phyloP scores from a whole-genome alignment of 23 tunicate species.

The Ciona savignyi region DNA sequence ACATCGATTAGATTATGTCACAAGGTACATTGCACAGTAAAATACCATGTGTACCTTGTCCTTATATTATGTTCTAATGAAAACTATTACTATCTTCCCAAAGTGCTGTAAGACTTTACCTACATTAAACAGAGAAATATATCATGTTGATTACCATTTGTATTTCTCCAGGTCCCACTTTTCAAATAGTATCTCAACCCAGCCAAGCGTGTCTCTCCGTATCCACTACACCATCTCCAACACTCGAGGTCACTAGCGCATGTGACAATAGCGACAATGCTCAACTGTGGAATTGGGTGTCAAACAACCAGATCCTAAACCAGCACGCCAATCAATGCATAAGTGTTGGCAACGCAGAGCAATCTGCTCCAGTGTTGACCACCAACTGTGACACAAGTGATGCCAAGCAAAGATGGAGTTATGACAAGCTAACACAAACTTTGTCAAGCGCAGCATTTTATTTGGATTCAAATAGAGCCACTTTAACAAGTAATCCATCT shows the following conservation, averaged over 20 bases:
- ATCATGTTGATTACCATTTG: too few relatives aligned
- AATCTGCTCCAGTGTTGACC: constrained; percentile 20
- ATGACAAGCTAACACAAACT: constrained; percentile 12
- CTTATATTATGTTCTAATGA: too few relatives aligned
- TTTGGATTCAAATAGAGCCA: constrained; percentile 20
- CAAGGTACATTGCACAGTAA: too few relatives aligned
- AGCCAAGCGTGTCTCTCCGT: constrained; percentile 38
- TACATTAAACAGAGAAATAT: too few relatives aligned
- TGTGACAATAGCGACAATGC: constrained; percentile 19
- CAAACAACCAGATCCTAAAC: constrained; percentile 40
- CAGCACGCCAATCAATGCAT: constrained; percentile 45
- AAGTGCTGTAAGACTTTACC: too few relatives aligned
- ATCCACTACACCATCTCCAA: constrained; percentile 5
- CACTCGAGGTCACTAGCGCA: neutral
- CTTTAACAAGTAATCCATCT: neutral
- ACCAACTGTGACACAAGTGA: constrained; percentile 45
- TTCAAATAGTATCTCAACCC: constrained; percentile 40
- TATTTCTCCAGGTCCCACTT: constrained; percentile 71
- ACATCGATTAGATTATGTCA: too few relatives aligned
- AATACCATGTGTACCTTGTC: too few relatives aligned
- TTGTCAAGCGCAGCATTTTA: constrained; percentile 13
- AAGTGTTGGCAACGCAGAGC: constrained; percentile 1
- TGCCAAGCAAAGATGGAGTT: constrained; percentile 26
- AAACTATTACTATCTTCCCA: too few relatives aligned
- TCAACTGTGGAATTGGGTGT: constrained; percentile 74